Base-by-base conservation (phyloP, 2,888 invertebrate genomes). In the Alentia gelatinosa region DNA sequence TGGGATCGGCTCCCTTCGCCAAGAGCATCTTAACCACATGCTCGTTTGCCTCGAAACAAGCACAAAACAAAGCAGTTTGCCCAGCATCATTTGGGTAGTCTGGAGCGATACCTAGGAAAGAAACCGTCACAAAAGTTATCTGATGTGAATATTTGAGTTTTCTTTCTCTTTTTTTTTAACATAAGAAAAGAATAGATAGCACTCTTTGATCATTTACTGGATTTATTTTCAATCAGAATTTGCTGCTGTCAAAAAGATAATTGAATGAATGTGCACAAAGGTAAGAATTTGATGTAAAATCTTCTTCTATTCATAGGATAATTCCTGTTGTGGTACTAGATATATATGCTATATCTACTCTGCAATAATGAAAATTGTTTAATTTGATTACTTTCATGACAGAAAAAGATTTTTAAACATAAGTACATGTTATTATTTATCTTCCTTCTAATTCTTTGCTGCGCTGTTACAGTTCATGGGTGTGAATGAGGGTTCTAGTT, bases 61-160 rank as follows among this genome's bases (percentile, higher is more conserved):
- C 96, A 93, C 95, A 95, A 93, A 96, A 96, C 91, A 96, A 94
- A 35, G 96, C 95, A 40, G 96, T 96, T 93, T 96, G 96, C 19
- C 96, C 96, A 89, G 92, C 92, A 91, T 94, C 93, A 93, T 96
- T 95, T 35, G 94, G 94, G 74, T 93, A 94, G 92, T 96, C 96
- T 9, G 96, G 94, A 91, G 94, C 93, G 19, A 95, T 94, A 35
- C 95, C 95, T 95, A 91, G 37, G 39, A 79, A 79, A 79, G 1
- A 37, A 35, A 35, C 15, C 23, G 35, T 5, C 9, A 35, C 30
- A 5, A 75, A 35, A 37, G 19, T 1, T 4, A 0, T 1, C 37
- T 7, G n/a, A 37, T 15, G 15, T 33, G 4, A 26, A 3, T 26
- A 7, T 68, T n/a, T 68, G 15, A 19, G 15, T 68, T 68, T 15